phyloP scores from a whole-genome alignment of 2,797 vertebrate genomes.

The Danio jaintianensis region DNA sequence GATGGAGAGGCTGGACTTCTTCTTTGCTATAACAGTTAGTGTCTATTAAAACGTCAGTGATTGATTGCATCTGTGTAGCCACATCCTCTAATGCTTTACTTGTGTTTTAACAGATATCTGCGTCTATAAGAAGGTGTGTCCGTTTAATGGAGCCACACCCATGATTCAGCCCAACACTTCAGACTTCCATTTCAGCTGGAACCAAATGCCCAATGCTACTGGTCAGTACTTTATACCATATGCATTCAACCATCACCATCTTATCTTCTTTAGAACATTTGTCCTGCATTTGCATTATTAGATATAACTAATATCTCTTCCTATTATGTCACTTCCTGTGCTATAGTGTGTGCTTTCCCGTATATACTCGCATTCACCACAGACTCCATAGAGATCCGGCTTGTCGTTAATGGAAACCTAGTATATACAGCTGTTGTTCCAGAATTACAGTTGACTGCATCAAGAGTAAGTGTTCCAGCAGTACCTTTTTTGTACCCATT shows the following conservation, averaged over 20 bases:
- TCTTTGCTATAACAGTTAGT: constrained; percentile 98
- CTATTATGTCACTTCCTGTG: constrained; percentile 17
- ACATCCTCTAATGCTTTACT: constrained; percentile 2
- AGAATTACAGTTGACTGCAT: constrained; percentile 92
- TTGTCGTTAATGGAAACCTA: constrained; percentile 98
- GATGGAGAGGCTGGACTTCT: constrained; percentile 96
- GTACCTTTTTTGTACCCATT: no score
- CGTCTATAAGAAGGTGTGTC: constrained; percentile 95
- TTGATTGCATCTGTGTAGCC: not conserved
- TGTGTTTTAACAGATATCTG: constrained; percentile 85
- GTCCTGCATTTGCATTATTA: not conserved
- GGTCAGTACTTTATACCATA: constrained; percentile 75
- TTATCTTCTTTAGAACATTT: not conserved
- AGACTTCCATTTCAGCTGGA: constrained; percentile 99
- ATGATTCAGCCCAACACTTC: constrained; percentile 93
- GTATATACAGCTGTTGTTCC: constrained; percentile 97
- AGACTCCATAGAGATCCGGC: constrained; percentile 96
- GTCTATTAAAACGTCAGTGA: constrained; percentile 8
- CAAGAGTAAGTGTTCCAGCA: constrained; percentile 81
- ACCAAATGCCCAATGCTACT: constrained; percentile 95
- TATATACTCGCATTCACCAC: constrained; percentile 98
- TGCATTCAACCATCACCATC: not conserved
- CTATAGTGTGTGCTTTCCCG: constrained; percentile 95
- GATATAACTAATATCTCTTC: constrained; percentile 26
- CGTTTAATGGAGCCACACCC: constrained; percentile 92